Evolutionary conservation across 37 sponge, comb jelly and placozoan genomes (phyloP).

Genomic region (Hexactinellida sp.): DNA sequence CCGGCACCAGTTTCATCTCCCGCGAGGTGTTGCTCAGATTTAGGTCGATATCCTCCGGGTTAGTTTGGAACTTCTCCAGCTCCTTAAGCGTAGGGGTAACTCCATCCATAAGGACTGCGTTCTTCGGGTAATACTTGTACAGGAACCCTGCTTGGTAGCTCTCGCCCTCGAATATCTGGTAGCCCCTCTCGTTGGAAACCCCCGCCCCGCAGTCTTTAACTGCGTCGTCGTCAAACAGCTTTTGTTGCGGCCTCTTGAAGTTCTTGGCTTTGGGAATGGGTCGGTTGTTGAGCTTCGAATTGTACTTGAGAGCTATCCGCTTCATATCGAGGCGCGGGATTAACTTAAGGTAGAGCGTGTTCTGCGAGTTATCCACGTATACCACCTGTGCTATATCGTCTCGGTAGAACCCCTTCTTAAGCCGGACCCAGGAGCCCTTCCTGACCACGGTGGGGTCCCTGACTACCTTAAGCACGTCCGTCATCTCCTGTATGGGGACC

Average conservation of each 20-base stretch:
- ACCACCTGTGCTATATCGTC: conserved; percentile 94
- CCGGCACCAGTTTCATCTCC: conserved; percentile 43
- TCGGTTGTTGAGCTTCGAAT: background rate
- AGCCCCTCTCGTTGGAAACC: conserved; percentile 68
- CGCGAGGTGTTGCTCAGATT: background rate
- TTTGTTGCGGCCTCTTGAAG: conserved; percentile 52
- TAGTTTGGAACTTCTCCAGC: conserved; percentile 90
- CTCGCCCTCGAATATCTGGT: conserved; percentile 71
- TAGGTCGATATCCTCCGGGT: conserved; percentile 71
- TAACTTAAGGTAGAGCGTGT: conserved; percentile 62
- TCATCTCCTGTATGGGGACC: conserved; percentile 97
- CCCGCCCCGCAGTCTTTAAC: conserved; percentile 69
- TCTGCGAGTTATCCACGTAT: conserved; percentile 65
- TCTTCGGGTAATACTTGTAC: conserved; percentile 75
- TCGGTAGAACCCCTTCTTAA: conserved; percentile 76
- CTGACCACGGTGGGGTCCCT: conserved; percentile 57
- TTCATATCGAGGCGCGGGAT: conserved; percentile 79
- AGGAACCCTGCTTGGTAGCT: conserved; percentile 83
- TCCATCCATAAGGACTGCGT: conserved; percentile 81
- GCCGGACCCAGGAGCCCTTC: conserved; percentile 79
- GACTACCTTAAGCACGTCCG: conserved; percentile 89
- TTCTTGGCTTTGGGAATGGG: background rate
- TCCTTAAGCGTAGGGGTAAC: conserved; percentile 90
- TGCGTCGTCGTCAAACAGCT: conserved; percentile 68
- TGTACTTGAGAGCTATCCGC: background rate